Evolutionary conservation across 2,797 vertebrate genomes (phyloP), one percentile per base, ranked within the genome.

Genomic region (Alca torda): DNA sequence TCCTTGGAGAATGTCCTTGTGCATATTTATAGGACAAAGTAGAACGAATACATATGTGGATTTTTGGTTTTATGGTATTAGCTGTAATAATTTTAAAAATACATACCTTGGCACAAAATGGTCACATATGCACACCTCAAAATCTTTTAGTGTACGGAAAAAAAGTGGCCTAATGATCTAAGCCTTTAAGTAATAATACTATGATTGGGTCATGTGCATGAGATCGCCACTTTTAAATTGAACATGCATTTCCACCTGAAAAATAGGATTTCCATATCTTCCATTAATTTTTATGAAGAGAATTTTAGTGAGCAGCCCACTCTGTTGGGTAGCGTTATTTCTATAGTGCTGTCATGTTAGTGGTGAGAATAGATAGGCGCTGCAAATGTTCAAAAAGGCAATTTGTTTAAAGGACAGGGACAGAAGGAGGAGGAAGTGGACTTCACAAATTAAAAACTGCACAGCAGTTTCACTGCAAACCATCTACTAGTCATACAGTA

Each of bases 391-490:
- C 65, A 59, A 61, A 92, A 87, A 45, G 35, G 31, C 33, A 63
- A 18, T 90, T 87, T 87, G 31, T 65, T 84, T 87, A 56, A 59
- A 89, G 57, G 74, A 23, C 31, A 9, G 53, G n/a, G 79, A 37
- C 59, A 57, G 63, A 39, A 83, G 64, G 63, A 86, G 54, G 79
- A 95, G 86, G 80, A 76, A 91, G 39, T 37, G n/a, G 89, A 92
- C 89, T 92, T 87, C 69, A 59, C 54, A 89, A 91, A 90, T 84
- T 79, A 60, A 87, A 81, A 96, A 73, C 92, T 93, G 68, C 73
- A 43, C 31, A 64, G 68, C 70, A 90, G 89, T 91, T 96, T 97
- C 95, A 82, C 94, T 96, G 85, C 68, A 87, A 95, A 79, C 83
- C 68, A 26, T 46, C 65, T 78, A 35, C 70, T 87, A 57, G 86